Evolutionary conservation across 2,113 vertebrate species (phyloP).

Genomic region (Takifugu bimaculatus): DNA sequence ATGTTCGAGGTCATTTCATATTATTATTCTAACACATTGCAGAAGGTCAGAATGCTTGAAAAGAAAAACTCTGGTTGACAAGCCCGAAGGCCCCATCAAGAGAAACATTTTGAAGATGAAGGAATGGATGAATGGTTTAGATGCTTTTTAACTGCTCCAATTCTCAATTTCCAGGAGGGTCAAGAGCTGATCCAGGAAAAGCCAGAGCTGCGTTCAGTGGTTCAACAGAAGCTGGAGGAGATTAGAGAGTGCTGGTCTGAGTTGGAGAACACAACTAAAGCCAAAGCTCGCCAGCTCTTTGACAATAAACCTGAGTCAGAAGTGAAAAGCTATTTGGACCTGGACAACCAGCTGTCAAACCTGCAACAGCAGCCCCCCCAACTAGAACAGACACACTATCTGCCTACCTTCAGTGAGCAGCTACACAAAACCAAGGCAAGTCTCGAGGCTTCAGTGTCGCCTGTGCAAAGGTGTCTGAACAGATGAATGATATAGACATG

Average conservation of each 20-base stretch:
- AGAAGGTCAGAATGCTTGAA: no score
- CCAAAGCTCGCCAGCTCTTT: slow-evolving; percentile 87
- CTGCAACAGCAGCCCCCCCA: slow-evolving; percentile 81
- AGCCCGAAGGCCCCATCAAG: no score
- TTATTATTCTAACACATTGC: no score
- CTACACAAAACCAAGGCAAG: slow-evolving; percentile 87
- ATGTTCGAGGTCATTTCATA: no score
- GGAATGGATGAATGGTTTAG: no score
- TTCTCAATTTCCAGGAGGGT: slow-evolving; percentile 76
- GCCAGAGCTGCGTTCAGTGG: slow-evolving; percentile 81
- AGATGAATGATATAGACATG: no score
- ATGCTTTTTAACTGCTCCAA: no score
- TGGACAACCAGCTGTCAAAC: slow-evolving; percentile 79
- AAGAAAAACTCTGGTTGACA: no score
- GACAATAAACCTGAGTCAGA: slow-evolving; percentile 86
- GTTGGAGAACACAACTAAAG: slow-evolving; percentile 86
- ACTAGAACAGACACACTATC: slow-evolving; percentile 81
- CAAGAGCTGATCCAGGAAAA: slow-evolving; percentile 84
- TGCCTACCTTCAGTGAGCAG: slow-evolving; percentile 88
- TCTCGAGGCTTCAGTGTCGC: not conserved
- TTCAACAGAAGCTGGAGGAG: slow-evolving; percentile 81
- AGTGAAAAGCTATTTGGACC: slow-evolving; percentile 81
- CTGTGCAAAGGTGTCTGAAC: no score
- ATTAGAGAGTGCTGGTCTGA: slow-evolving; percentile 84
- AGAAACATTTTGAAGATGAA: no score